Evolutionary conservation across 2,888 invertebrate genomes (phyloP), one percentile per base, ranked within the genome.

Genomic region (Lasioglossum morio): DNA sequence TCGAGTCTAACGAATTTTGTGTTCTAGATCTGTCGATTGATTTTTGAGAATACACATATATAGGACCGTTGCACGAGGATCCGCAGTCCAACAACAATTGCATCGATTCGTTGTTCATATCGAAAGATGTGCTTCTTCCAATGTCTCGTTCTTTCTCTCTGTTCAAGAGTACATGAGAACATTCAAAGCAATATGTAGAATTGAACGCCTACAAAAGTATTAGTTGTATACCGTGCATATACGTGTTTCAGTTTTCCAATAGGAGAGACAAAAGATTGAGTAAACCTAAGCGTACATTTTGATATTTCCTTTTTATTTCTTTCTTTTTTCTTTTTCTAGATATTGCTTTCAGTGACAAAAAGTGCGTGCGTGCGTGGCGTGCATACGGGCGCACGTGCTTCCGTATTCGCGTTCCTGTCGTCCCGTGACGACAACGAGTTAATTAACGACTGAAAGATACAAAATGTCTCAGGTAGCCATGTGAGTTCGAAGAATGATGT

Each of bases 111-210:
- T 87, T 72, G 80, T 82, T 91, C n/a, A 90, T 91, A 90, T 89
- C 89, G 89, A 87, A 81, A 89, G 23, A 91, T 87, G 83, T 85
- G 90, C 87, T 91, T 93, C 91, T 93, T 93, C 92, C 92, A 88
- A 78, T 90, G 74, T 73, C 75, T 84, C 79, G 53, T 73, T 78
- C 76, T 63, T 27, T 84, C 40, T 85, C 69, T 83, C 53, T 30
- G 63, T 77, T 57, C n/a, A 85, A 81, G 48, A 80, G 69, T 69
- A 63, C 77, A 77, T 81, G 72, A 77, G 77, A 80, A 80, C 80
- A 84, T 88, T 82, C 81, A 76, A 75, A 84, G 88, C 85, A 87
- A 88, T 80, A 84, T 88, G 74, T 85, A 85, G 81, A 81, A 86
- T 75, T 40, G 72, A 84, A 40, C 53, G 72, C 78, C 66, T 83